Conservation (phyloP, 2,797 vertebrate genomes). For the Malacoraja senta region DNA sequence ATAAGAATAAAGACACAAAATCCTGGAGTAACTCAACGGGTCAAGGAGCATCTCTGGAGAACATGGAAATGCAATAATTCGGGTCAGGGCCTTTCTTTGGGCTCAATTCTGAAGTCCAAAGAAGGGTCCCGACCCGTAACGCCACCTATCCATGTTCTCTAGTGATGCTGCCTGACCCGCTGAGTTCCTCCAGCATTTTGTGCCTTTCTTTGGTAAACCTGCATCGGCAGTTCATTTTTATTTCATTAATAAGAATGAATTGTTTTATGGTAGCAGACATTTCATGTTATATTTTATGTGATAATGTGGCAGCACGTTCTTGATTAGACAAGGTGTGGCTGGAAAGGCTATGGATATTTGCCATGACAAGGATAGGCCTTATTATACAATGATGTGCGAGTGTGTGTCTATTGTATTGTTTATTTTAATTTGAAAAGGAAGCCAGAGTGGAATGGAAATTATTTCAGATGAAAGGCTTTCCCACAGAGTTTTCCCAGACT, state of each 20-base stretch:
- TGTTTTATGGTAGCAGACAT: background rate
- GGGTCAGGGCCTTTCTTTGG: too few relatives aligned
- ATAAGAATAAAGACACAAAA: too few relatives aligned
- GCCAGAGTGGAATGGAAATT: background rate
- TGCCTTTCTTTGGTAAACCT: too few relatives aligned
- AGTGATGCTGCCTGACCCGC: too few relatives aligned
- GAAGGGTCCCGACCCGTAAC: too few relatives aligned
- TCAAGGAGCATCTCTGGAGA: too few relatives aligned
- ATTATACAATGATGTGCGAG: background rate
- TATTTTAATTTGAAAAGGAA: constrained; percentile 11
- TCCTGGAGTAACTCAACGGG: too few relatives aligned
- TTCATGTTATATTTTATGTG: constrained; percentile 1
- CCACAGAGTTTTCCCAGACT: background rate
- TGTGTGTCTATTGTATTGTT: background rate
- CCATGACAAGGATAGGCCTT: background rate
- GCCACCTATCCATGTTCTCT: too few relatives aligned
- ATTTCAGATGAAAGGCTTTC: constrained; percentile 13
- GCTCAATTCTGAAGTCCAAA: too few relatives aligned
- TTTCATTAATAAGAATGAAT: background rate
- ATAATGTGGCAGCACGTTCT: background rate
- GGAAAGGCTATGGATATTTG: background rate
- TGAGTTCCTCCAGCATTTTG: too few relatives aligned
- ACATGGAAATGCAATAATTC: too few relatives aligned
- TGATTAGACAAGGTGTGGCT: background rate
- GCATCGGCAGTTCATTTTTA: too few relatives aligned